Evolutionary conservation across 2,888 invertebrate species (phyloP).

Genomic region (Phymatocera aterrima): DNA sequence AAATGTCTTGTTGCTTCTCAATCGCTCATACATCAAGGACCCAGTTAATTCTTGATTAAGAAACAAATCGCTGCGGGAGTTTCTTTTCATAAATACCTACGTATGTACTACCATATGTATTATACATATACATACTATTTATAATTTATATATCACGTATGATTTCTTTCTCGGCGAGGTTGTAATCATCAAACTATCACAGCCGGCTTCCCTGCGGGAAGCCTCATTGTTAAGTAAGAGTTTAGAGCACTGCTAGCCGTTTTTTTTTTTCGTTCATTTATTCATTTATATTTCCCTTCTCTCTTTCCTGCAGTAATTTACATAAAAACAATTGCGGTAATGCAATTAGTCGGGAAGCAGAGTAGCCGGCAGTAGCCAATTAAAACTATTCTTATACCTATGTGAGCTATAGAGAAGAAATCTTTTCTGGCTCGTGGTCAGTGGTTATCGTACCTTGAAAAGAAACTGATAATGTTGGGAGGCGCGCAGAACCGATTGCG

Average conservation of each 20-base stretch:
- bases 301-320: not conserved
- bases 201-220: too few species aligned
- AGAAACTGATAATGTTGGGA: not conserved
- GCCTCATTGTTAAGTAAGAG: too few species aligned
- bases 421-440: not conserved
- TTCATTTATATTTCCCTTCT: not conserved
- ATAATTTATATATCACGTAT: too few species aligned
- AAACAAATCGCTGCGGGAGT: not conserved
- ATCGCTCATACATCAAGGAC: not conserved
- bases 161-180: too few species aligned
- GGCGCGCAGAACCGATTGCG: not conserved
- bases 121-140: not conserved
- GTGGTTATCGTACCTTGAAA: not conserved
- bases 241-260: too few species aligned
- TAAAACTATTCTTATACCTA: not conserved
- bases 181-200: too few species aligned
- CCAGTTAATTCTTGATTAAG: not conserved
- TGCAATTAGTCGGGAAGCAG: conserved; percentile 3
- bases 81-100: not conserved
- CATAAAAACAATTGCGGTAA: conserved; percentile 19
- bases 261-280: not conserved
- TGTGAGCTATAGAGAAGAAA: not conserved
- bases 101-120: not conserved
- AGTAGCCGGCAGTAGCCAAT: not conserved
- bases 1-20: not conserved